Evolutionary conservation across 2,888 invertebrate species (phyloP).

Genomic region (Andrena chrysosceles): DNA sequence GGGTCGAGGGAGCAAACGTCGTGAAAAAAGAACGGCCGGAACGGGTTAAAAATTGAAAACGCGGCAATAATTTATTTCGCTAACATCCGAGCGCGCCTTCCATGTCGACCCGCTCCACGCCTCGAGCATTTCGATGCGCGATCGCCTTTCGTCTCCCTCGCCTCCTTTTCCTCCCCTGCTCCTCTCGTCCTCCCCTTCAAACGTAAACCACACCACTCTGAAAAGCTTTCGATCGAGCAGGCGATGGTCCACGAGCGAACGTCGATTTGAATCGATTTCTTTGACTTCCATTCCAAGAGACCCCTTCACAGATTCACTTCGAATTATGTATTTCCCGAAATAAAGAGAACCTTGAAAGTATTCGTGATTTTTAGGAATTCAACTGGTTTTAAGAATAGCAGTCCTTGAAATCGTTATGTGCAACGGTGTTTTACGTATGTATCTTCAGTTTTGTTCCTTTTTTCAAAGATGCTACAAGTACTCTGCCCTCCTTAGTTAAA

Average conservation of each 20-base stretch:
- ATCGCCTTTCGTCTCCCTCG: conserved; percentile 43
- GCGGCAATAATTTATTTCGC: conserved; percentile 69
- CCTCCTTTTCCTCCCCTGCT: not conserved
- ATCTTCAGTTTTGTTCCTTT: no score
- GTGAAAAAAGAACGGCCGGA: conserved; percentile 56
- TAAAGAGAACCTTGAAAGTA: not conserved
- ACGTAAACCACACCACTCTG: not conserved
- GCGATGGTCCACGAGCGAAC: not conserved
- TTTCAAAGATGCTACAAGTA: no score
- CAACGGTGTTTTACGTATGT: no score
- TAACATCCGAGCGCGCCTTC: conserved; percentile 54
- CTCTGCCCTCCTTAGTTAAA: no score
- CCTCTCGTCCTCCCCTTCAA: not conserved
- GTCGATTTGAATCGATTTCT: not conserved
- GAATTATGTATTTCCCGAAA: not conserved
- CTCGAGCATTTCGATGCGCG: conserved; percentile 65
- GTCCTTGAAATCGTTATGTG: not conserved
- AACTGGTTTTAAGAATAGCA: not conserved
- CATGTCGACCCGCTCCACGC: conserved; percentile 60
- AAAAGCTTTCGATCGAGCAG: conserved; percentile 2
- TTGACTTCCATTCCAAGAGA: not conserved
- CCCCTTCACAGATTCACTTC: no score
- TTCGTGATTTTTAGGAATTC: not conserved
- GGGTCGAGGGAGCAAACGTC: conserved; percentile 65
- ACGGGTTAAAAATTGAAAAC: conserved; percentile 68